Base-by-base conservation (phyloP, 2,797 vertebrate genomes). In the Hapalemur alaotrensis region DNA sequence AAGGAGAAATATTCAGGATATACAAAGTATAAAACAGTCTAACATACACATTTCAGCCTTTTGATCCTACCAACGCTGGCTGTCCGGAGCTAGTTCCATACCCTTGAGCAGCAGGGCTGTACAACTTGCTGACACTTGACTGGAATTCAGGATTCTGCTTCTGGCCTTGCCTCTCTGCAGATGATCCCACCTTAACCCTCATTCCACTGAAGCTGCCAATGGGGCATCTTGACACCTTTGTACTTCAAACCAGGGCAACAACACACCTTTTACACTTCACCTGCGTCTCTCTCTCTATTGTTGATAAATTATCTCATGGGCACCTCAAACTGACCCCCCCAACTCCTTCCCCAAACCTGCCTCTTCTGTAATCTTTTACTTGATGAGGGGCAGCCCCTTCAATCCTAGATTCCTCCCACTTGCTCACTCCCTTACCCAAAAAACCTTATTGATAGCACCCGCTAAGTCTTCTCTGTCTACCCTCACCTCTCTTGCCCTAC, bases 41-140 rank as follows among this genome's bases (percentile, higher is more conserved):
- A 80, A 12, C 38, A 48, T 1, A 23, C 18, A 32, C 63, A 41
- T 32, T 43, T 7, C 3, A 14, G 28, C 13, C 20, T 69, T 89
- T 57, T n/a, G 52, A 81, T 63, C 38, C 75, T 54, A 41, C 22
- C 12, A 7, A 17, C 4, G 11, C 10, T n/a, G 38, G 63, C 82
- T 91, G 23, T 86, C n/a, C 50, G 13, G 50, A 75, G 79, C 13
- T 20, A 46, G 30, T 17, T 54, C 32, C 11, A 10, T 0, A 22
- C 7, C 28, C 6, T 20, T 46, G 20, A 13, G 0, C 7, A 46
- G 2, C 20, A 28, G 11, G 38, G 38, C 3, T 14, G 8, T 11
- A 22, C 52, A 46, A 15, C 15, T 61, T 83, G 48, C 43, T 7
- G 43, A 46, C 17, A 20, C 46, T 85, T 6, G 57, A 35, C 22